Evolutionary conservation across 64 coral and sea anemone species (phyloP).

Genomic region (Trachythela sp.): DNA sequence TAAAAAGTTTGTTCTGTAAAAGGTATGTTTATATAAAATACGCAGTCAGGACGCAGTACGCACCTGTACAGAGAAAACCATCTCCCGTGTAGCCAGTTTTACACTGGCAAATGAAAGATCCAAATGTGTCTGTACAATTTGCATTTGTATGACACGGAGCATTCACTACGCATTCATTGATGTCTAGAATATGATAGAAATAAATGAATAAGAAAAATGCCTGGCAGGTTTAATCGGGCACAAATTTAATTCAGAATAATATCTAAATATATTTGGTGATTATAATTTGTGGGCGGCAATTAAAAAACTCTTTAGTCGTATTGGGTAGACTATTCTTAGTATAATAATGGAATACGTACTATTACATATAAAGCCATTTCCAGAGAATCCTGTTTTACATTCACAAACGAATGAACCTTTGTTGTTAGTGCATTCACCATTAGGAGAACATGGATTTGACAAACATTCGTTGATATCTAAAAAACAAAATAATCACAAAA

Average conservation of each 20-base stretch:
- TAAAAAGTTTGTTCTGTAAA: too few relatives aligned
- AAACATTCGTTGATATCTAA: constrained; percentile 19
- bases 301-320: neutral
- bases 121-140: neutral
- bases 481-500: neutral
- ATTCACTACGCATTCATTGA: neutral
- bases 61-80: constrained; percentile 4
- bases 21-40: too few relatives aligned
- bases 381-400: constrained; percentile 5
- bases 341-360: neutral
- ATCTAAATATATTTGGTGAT: neutral
- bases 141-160: neutral
- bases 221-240: neutral
- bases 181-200: neutral
- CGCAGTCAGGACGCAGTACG: neutral
- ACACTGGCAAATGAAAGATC: constrained; percentile 4
- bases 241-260: neutral
- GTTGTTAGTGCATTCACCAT: neutral
- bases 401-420: neutral
- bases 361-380: neutral
- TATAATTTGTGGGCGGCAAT: too few relatives aligned
- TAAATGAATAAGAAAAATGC: too few relatives aligned
- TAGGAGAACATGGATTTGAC: neutral
- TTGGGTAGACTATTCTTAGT: neutral
- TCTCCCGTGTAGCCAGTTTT: neutral